Percentiles rank a stretch among this genome's conserved stretches.
phyloP scores from a whole-genome alignment of 1,140 invertebrate genomes.

The Drosophila kikkawai region DNA sequence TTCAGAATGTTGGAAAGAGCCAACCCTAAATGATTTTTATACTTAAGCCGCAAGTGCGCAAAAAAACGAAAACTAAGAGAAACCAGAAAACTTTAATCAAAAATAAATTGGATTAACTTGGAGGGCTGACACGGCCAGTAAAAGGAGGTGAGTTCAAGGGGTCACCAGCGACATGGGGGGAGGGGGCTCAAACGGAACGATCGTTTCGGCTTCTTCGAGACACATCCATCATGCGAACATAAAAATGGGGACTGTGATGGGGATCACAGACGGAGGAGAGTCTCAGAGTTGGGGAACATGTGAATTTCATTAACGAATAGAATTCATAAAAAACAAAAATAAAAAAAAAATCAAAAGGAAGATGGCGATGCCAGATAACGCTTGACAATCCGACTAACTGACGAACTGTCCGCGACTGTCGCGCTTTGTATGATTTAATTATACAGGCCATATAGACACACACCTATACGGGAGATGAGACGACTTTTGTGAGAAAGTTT shows the following conservation, averaged over 20 bases:
- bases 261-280: conserved; percentile 42
- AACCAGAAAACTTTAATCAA: conserved; percentile 17
- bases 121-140: conserved; percentile 1
- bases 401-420: conserved; percentile 49
- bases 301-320: conserved; percentile 74
- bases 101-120: conserved; percentile 50
- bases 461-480: conserved; percentile 2
- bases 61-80: conserved; percentile 4
- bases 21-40: conserved; percentile 30
- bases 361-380: conserved; percentile 64
- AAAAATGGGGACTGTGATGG: conserved; percentile 39
- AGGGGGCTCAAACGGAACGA: conserved; percentile 26
- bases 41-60: conserved; percentile 22
- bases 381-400: conserved; percentile 43
- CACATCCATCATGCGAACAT: conserved; percentile 67
- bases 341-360: conserved; percentile 41
- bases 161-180: background rate
- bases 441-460: conserved; percentile 48
- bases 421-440: conserved; percentile 52
- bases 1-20: conserved; percentile 33
- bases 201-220: conserved; percentile 33
- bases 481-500: conserved; percentile 71
- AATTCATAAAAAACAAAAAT: conserved; percentile 50
- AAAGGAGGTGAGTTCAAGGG: conserved; percentile 49
- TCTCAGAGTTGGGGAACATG: conserved; percentile 57